phyloP scores from a whole-genome alignment of 2,113 vertebrate genomes.

The Pedetes capensis region DNA sequence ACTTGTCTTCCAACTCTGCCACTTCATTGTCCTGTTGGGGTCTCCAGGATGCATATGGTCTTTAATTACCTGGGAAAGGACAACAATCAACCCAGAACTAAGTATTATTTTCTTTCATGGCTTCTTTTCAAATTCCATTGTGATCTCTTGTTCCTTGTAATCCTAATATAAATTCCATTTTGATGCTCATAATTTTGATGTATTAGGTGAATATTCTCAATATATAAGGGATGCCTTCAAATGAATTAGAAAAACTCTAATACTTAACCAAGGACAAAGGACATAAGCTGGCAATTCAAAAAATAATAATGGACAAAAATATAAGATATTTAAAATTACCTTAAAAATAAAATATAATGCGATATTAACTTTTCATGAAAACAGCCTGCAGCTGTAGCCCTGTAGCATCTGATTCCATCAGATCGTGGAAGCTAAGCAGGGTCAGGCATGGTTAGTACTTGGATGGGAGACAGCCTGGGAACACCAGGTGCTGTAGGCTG shows the following conservation, averaged over 20 bases:
- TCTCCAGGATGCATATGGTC: neutral
- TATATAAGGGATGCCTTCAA: neutral
- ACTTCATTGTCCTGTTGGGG: neutral
- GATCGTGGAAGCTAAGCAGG: too few relatives aligned
- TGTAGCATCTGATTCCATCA: too few relatives aligned
- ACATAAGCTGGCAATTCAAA: neutral
- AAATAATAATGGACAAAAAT: neutral
- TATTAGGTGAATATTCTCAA: neutral
- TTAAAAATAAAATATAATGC: neutral
- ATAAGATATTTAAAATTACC: neutral
- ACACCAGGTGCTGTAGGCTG: too few relatives aligned
- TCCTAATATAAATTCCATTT: neutral
- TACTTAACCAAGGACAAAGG: neutral
- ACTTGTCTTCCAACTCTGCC: neutral
- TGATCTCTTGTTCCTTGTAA: neutral
- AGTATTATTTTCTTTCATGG: neutral
- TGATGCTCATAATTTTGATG: neutral
- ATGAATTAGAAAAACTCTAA: neutral
- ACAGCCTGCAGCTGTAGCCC: too few relatives aligned
- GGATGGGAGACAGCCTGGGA: too few relatives aligned
- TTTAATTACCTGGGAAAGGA: neutral
- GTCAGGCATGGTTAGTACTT: too few relatives aligned
- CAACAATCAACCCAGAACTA: neutral
- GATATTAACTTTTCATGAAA: neutral
- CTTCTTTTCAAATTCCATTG: neutral